Evolutionary conservation across 2,797 vertebrate genomes (phyloP).

Genomic region (Darevskia nairensis): DNA sequence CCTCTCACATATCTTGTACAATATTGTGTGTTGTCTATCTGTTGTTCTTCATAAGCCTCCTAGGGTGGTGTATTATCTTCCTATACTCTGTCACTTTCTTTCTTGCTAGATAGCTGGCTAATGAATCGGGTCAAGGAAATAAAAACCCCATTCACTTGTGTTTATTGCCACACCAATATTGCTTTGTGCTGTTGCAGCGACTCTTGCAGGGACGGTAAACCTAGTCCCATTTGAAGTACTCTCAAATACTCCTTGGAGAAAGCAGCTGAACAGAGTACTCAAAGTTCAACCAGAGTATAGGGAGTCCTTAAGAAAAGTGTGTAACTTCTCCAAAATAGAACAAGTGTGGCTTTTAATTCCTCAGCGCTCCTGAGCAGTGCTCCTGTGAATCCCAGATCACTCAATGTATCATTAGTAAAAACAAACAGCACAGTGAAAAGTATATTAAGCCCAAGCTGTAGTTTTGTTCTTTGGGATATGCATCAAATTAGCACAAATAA

Average conservation of each 20-base stretch:
- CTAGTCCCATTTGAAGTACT: neutral
- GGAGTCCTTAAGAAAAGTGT: neutral
- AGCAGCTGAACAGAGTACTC: neutral
- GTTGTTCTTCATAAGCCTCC: neutral
- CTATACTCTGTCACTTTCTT: too few species aligned
- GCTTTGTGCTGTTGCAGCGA: neutral
- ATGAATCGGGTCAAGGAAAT: neutral
- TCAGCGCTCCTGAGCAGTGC: neutral
- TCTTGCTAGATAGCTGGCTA: neutral
- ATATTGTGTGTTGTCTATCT: neutral
- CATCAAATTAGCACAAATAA: neutral
- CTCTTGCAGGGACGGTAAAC: neutral
- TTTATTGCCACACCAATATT: neutral
- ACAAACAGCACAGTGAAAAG: neutral
- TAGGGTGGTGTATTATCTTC: neutral
- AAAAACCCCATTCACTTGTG: neutral
- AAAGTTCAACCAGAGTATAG: neutral
- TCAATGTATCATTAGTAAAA: neutral
- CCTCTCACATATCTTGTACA: neutral
- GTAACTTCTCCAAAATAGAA: neutral
- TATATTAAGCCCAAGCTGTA: neutral
- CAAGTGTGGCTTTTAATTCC: neutral
- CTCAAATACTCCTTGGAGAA: neutral
- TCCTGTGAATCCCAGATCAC: conserved; percentile 2
- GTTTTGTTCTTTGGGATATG: neutral